A percentile compares a stretch with the other conserved stretches of the same genome.
Evolutionary conservation across 2,888 invertebrate genomes (phyloP).

Genomic region (Lissonota sp.): DNA sequence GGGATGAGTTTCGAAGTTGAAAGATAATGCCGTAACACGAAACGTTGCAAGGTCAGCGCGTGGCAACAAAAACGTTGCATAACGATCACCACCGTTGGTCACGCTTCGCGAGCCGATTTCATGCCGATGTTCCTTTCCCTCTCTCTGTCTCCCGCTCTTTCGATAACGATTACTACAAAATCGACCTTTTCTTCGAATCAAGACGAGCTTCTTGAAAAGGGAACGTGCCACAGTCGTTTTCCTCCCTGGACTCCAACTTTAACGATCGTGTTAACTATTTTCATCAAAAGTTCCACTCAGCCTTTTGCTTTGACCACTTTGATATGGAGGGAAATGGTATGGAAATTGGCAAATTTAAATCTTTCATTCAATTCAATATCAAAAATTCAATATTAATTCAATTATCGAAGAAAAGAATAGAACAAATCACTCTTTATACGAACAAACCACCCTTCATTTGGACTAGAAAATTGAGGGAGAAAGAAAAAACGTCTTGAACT

Average conservation of each 20-base stretch:
- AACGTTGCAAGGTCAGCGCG: slow-evolving; percentile 78
- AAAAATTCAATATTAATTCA: background rate
- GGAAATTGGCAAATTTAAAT: too few relatives aligned
- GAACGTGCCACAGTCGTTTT: too few relatives aligned
- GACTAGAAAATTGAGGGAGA: too few relatives aligned
- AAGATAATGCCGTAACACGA: slow-evolving; percentile 64
- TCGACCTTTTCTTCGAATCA: background rate
- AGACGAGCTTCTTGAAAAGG: too few relatives aligned
- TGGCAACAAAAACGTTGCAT: slow-evolving; percentile 81
- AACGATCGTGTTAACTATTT: too few relatives aligned
- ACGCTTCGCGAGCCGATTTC: slow-evolving; percentile 79
- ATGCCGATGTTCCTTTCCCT: slow-evolving; percentile 67
- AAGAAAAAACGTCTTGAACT: too few relatives aligned
- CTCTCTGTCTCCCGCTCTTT: slow-evolving; percentile 55
- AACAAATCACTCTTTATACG: background rate
- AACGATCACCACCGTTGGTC: slow-evolving; percentile 76
- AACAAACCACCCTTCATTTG: too few relatives aligned
- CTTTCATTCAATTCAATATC: too few relatives aligned
- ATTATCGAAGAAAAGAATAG: background rate
- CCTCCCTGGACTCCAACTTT: too few relatives aligned
- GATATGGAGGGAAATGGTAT: too few relatives aligned
- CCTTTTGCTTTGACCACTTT: too few relatives aligned
- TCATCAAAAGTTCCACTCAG: too few relatives aligned
- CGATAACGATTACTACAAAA: slow-evolving; percentile 57
- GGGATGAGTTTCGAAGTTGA: slow-evolving; percentile 33